Evolutionary conservation across 2,888 invertebrate genomes (phyloP).

Genomic region (Emmelina monodactyla): DNA sequence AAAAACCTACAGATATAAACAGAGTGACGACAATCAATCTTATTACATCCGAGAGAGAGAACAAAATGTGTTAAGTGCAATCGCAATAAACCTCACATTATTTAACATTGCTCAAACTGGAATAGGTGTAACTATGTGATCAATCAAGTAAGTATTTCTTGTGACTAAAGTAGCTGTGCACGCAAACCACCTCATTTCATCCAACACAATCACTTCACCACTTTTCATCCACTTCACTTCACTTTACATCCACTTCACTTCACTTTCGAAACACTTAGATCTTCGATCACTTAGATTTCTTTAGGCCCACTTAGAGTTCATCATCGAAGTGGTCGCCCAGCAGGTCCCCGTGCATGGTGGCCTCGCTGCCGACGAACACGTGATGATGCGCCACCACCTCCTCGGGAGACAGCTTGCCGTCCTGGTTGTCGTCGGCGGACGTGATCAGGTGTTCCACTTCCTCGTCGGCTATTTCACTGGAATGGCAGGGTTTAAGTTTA

Average conservation of each 20-base stretch:
- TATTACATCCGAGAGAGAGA: too few relatives aligned
- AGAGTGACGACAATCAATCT: too few relatives aligned
- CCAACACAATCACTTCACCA: background rate
- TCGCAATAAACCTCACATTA: too few relatives aligned
- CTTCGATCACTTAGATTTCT: background rate
- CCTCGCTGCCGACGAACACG: slow-evolving; percentile 92
- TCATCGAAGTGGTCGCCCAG: slow-evolving; percentile 83
- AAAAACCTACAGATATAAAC: too few relatives aligned
- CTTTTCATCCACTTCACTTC: background rate
- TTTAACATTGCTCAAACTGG: too few relatives aligned
- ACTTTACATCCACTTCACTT: background rate
- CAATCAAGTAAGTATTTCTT: too few relatives aligned
- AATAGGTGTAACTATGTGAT: too few relatives aligned
- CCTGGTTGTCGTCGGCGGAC: slow-evolving; percentile 84
- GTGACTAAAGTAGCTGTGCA: too few relatives aligned
- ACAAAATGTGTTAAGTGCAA: too few relatives aligned
- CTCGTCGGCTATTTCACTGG: slow-evolving; percentile 84
- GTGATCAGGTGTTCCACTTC: slow-evolving; percentile 92
- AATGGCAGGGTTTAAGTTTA: too few relatives aligned
- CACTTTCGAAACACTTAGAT: background rate
- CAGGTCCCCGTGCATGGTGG: slow-evolving; percentile 86
- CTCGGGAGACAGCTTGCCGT: slow-evolving; percentile 77
- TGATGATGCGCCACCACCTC: slow-evolving; percentile 88
- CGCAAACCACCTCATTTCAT: too few relatives aligned
- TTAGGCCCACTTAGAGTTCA: slow-evolving; percentile 68